Conservation (phyloP, 2,888 invertebrate species). For the Macrophya annulata region DNA sequence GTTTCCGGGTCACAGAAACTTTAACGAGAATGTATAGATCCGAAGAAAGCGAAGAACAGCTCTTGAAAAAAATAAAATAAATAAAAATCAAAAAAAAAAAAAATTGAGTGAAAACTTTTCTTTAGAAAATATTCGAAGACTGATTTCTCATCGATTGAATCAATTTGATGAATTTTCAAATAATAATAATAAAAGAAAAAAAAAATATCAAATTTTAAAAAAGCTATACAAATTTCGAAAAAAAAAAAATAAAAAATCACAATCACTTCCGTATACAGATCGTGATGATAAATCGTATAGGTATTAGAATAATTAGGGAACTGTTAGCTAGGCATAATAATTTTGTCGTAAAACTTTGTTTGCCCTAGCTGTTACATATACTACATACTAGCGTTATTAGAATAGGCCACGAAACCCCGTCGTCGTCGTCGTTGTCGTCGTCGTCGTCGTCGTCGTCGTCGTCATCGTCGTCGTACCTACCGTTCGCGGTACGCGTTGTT, state of each 20-base stretch:
- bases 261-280: neutral
- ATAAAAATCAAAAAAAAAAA: neutral
- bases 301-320: neutral
- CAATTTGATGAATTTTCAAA: neutral
- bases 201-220: neutral
- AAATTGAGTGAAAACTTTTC: neutral
- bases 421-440: neutral
- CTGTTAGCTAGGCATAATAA: slow-evolving; percentile 8
- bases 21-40: neutral
- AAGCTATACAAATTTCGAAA: neutral
- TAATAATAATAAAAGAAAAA: neutral
- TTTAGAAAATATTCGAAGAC: neutral
- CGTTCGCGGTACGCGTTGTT: slow-evolving; percentile 6
- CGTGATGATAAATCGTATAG: neutral
- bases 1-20: neutral
- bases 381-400: slow-evolving; percentile 33
- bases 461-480: neutral
- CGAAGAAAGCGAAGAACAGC: neutral
- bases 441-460: too few relatives aligned
- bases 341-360: slow-evolving; percentile 39
- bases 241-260: too few relatives aligned
- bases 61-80: neutral
- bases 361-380: neutral
- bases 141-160: too few relatives aligned
- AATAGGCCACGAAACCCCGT: slow-evolving; percentile 31